Base-by-base conservation (phyloP, 2,797 vertebrate species). In the Anas acuta region DNA sequence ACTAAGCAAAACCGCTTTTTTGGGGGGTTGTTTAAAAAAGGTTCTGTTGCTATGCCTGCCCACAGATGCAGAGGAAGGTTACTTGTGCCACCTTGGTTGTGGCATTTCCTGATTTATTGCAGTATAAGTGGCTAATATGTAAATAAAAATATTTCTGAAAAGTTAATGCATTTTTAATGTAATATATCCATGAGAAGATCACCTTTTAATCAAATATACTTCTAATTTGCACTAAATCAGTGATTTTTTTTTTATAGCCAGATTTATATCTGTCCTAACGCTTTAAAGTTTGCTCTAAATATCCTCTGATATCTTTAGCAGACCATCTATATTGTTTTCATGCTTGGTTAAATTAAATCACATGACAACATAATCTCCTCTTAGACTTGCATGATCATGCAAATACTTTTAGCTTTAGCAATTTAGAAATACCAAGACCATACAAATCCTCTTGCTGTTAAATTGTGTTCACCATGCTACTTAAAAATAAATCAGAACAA, bases 51-150 rank as follows among this genome's bases (percentile, higher is more conserved):
- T 74, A 1, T 49, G 22, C 16, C 39, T 53, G 23, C 45, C 17
- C 14, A 37, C 14, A 78, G 7, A 49, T 8, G 6, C 5, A 33
- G 7, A 35, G 18, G 23, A 80, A 62, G 6, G 7, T 79, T 65
- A 26, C 0, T 0, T 33, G 6, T 16, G 13, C 56, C 14, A 13
- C 26, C 21, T 17, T 73, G 67, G 9, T 19, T 54, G 11, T 61
- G 9, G 3, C 72, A 65, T 85, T 74, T 87, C 28, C 35, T 87
- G 28, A 91, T 58, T 70, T 87, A 75, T 89, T 86, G 89, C 7
- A n/a, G 64, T 22, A 62, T 28, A 51, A 79, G 7, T 56, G 10
- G 5, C 9, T 77, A 43, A 86, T n/a, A n/a, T 30, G 6, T 51
- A 75, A 72, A 81, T n/a, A 70, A 79, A 87, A 62, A 12, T 41